Base-by-base conservation (phyloP, 2,797 vertebrate species). In the Mormyrops attenuatus region DNA sequence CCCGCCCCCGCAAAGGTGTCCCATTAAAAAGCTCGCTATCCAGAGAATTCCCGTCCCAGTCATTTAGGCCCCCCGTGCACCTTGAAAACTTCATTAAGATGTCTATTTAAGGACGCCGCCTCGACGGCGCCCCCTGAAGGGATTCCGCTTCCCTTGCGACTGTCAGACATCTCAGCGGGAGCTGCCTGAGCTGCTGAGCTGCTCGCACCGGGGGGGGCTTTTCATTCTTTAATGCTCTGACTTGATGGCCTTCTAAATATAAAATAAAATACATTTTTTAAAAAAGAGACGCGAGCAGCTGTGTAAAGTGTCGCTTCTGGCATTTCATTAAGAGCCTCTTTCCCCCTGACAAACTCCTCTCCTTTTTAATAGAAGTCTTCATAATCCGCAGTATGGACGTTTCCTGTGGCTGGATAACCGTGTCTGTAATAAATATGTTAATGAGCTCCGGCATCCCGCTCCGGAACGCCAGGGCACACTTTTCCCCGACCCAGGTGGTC, bases 361-460 rank as follows among this genome's bases (percentile, higher is more conserved):
- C 47, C 47, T n/a, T 50, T 77, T 88, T 73, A 88, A 52, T 80
- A 38, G 26, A 77, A 52, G 90, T 91, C 92, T 93, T 92, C 92
- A 94, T 95, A 94, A 94, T 94, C 92, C 91, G 91, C 92, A 92
- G 91, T 93, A 91, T 91, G 92, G 92, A 93, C 92, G 91, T 94
- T 73, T 92, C 91, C 92, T 92, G 93, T 92, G 95, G 93, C 92
- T 92, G 94, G 93, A 94, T 94, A 94, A 93, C 93, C 92, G 93
- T 93, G 94, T 94, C 94, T 91, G 92, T 91, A 91, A 95, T 94
- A 93, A 96, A 94, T 94, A 95, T 95, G 94, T 93, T 94, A 96
- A 95, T 94, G 5, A 17, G 92, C 86, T 41, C n/a, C 91, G 91
- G 30, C 41, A 41, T 82, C 5, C 34, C 77, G 2, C 30, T n/a